phyloP scores from a whole-genome alignment of 2,113 vertebrate genomes.

The Microtus oregoni region DNA sequence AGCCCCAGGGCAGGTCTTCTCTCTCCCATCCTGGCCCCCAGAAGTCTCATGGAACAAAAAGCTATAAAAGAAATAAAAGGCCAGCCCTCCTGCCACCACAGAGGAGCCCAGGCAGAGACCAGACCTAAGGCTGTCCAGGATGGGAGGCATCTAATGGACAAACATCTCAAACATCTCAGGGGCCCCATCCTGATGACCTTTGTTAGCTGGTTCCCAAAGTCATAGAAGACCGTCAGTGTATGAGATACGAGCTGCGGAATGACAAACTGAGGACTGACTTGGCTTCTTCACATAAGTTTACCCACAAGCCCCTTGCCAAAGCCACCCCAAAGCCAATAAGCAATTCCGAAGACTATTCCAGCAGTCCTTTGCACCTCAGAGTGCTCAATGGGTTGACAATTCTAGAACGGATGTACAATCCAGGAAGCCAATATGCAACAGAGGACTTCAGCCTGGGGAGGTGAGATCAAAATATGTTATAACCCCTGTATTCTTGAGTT shows the following conservation, averaged over 20 bases:
- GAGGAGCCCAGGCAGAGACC: not conserved
- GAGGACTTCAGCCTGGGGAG: too few relatives aligned
- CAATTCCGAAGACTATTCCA: not conserved
- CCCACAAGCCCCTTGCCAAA: not conserved
- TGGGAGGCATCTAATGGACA: too few relatives aligned
- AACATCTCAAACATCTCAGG: not conserved
- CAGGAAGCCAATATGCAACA: not conserved
- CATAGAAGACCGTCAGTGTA: fast-evolving
- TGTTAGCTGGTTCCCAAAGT: not conserved
- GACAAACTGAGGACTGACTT: not conserved
- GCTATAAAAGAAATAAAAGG: not conserved
- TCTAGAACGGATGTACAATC: not conserved
- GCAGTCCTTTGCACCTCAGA: not conserved
- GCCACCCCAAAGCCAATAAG: not conserved
- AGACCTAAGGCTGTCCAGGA: too few relatives aligned
- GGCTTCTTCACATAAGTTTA: not conserved
- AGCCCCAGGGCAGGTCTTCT: not conserved
- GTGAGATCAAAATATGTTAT: not conserved
- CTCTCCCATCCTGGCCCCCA: too few relatives aligned
- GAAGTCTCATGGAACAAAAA: not conserved
- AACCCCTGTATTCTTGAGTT: not conserved
- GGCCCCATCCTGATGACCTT: too few relatives aligned
- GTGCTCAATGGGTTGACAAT: not conserved
- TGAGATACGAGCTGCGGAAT: not conserved
- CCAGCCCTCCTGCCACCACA: not conserved